Evolutionary conservation across 2,888 invertebrate genomes (phyloP), one percentile per base, ranked within the genome.

Genomic region (Lochmaea capreae): DNA sequence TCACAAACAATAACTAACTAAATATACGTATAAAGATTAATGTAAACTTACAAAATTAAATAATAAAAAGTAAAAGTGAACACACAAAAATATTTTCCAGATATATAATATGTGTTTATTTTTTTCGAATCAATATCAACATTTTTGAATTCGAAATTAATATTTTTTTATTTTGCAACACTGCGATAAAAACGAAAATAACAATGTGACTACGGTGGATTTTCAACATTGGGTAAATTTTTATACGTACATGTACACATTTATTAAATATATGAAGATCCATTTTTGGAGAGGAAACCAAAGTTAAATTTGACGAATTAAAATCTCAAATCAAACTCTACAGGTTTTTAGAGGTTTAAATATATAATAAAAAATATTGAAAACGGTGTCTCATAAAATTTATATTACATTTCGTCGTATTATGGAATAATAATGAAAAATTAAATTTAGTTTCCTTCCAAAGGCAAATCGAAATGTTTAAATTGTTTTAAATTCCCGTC

Each of bases 11-110:
- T n/a, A 61, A 26, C 33, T 11, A 59, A 26, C 26, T 61, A 33
- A 39, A 61, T 14, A n/a, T 61, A 59, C 6, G 5, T 59, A 14
- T 10, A 26, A n/a, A 16, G n/a, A 57, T 22, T 11, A 6, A 16
- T 57, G 33, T 39, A 9, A 39, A 39, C 33, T 33, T 33, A 33
- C 33, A 39, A 39, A 39, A 39, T 39, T 39, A 39, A 39, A 39
- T 39, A 39, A 39, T 11, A 57, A 57, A 57, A 57, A 18, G 18
- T 18, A 22, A 57, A 57, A 18, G 22, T 59, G 59, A 59, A 59
- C 59, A 33, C 26, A 18, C 18, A 57, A 11, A 22, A 57, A 59
- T 52, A n/a, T 52, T 52, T 52, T 52, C 52, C n/a, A 16, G 16
- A 52, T 52, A 52, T 16, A 49, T 6, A 46, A 46, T 46, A 11